phyloP scores from a whole-genome alignment of 2,888 invertebrate genomes.

The Lissonota sp. region DNA sequence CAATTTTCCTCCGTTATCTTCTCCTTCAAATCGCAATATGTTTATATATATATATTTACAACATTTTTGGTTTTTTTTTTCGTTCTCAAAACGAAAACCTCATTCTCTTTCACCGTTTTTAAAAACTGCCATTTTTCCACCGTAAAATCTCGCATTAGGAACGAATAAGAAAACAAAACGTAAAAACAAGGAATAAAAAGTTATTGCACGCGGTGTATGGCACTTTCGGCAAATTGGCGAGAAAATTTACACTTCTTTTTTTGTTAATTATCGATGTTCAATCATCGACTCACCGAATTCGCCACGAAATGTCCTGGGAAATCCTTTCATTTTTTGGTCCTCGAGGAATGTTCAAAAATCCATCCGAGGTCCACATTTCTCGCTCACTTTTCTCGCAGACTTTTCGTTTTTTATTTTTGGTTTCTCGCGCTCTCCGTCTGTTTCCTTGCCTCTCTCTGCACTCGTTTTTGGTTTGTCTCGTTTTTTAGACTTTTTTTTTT shows the following conservation, averaged over 20 bases:
- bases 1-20: background rate
- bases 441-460: conserved; percentile 1
- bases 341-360: background rate
- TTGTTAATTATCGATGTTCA: background rate
- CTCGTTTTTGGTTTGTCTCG: conserved; percentile 6
- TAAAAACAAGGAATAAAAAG: conserved; percentile 25
- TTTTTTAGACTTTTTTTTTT: background rate
- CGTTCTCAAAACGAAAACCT: conserved; percentile 23
- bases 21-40: conserved; percentile 19
- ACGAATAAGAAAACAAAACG: conserved; percentile 7
- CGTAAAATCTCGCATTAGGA: background rate
- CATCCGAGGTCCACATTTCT: no score
- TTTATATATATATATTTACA: conserved; percentile 41
- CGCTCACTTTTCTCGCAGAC: background rate
- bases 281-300: conserved; percentile 19
- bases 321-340: background rate
- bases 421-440: conserved; percentile 3
- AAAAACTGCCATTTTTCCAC: background rate
- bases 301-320: background rate
- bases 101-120: background rate
- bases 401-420: background rate
- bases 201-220: conserved; percentile 52
- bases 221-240: conserved; percentile 47
- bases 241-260: conserved; percentile 14
- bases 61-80: background rate